These are phyloP conservation scores for Azemiops feae DNA, from an alignment of 2,113 vertebrate species.

Conservation along the genomic window DNA sequence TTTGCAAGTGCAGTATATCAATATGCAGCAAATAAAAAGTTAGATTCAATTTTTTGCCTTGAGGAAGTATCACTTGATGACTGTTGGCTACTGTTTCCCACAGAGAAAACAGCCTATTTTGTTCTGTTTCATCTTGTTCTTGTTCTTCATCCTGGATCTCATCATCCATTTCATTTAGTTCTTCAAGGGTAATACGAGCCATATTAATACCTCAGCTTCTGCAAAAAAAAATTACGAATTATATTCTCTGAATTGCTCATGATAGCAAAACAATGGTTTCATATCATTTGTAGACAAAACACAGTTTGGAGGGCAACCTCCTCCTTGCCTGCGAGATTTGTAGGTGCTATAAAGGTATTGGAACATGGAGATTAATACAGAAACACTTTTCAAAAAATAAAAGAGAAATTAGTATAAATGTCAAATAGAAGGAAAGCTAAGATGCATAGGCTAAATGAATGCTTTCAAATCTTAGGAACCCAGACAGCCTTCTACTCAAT, in stretches of 20 bases:
- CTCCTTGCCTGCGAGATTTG: background rate
- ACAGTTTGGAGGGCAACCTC: background rate
- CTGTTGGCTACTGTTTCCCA: constrained; percentile 80
- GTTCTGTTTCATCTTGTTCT: constrained; percentile 58
- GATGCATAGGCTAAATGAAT: background rate
- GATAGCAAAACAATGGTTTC: background rate
- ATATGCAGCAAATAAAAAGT: background rate
- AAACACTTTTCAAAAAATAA: background rate
- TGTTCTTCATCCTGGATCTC: constrained; percentile 65
- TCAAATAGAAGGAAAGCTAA: background rate
- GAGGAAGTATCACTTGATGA: constrained; percentile 79
- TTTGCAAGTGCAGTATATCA: background rate
- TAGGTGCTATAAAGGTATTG: background rate
- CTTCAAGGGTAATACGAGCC: constrained; percentile 81
- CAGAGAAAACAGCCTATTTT: constrained; percentile 67
- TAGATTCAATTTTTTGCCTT: constrained; percentile 64
- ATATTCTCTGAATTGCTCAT: background rate
- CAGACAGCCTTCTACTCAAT: background rate
- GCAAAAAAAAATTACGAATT: background rate
- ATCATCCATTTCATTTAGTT: constrained; percentile 74
- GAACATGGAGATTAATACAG: background rate
- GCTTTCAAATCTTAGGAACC: background rate
- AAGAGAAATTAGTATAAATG: background rate
- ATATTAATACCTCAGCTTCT: constrained; percentile 46
- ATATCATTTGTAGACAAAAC: background rate